Evolutionary conservation across 2,797 vertebrate genomes (phyloP), one percentile per base, ranked within the genome.

Genomic region (Sebastiscus albofasciatus): DNA sequence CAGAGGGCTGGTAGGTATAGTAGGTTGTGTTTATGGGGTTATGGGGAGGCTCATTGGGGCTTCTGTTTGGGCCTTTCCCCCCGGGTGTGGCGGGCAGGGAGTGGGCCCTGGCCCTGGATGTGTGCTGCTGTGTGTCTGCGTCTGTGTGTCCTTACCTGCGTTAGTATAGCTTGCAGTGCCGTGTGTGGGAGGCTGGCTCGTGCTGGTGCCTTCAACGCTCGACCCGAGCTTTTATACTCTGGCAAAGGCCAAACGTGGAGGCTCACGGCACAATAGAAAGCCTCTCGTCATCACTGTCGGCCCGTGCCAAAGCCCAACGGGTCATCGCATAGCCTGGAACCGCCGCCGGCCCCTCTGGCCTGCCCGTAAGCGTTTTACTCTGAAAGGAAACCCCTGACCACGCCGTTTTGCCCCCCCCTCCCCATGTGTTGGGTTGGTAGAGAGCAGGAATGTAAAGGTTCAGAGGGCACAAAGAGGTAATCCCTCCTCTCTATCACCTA

Each of bases 171-270:
- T 96, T 91, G 91, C 89, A 84, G 93, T 95, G 93, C 88, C 90
- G 90, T 95, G 94, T 86, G 90, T 90, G 92, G 91, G 77, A 92
- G 94, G 95, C 94, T 96, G 93, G 93, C 91, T 93, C 91, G 94
- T 95, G 90, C 77, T 94, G 95, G 79, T 93, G 87, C 80, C 85
- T 46, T 85, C 87, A 86, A 60, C 68, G 18, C 84, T 56, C 72
- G 14, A 90, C 82, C 91, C 85, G 62, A 86, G 84, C 92, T 96
- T 98, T 97, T 99, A 99, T 99, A 98, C 96, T 86, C 97, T 98
- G 97, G 97, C 96, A 97, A 96, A 95, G 95, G 92, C 94, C 94
- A 88, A 93, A 90, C 89, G 87, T 89, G 13, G 90, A 90, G 89
- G 92, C 92, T 92, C 79, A 70, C 77, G 5, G 49, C 92, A 99